A percentile compares a stretch with the other conserved stretches of the same genome.
Evolutionary conservation across 2,113 vertebrate species (phyloP).

Genomic region (Synchiropus splendidus): DNA sequence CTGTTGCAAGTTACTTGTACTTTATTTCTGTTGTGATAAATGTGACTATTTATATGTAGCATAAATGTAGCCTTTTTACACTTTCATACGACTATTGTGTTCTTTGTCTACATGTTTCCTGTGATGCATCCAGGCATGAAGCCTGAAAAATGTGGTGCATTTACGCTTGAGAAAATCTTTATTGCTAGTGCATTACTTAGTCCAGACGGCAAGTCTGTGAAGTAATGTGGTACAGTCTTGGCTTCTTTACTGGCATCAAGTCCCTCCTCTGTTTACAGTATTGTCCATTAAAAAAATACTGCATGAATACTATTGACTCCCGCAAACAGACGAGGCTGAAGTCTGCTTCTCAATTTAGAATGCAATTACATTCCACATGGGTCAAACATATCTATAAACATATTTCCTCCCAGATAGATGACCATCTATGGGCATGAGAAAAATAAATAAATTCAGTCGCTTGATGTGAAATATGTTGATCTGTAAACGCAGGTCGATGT

Average conservation of each 20-base stretch:
- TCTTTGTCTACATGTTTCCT: too few relatives aligned
- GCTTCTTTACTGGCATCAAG: too few relatives aligned
- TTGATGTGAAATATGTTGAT: too few relatives aligned
- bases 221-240: too few relatives aligned
- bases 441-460: constrained; percentile 16
- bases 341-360: constrained; percentile 53
- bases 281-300: constrained; percentile 31
- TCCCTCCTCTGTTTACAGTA: too few relatives aligned
- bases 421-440: constrained; percentile 43
- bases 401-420: constrained; percentile 41
- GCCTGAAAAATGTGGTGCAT: too few relatives aligned
- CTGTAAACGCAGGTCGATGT: too few relatives aligned
- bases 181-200: too few relatives aligned
- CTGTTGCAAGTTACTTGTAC: too few relatives aligned
- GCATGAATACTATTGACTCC: constrained; percentile 43
- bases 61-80: not conserved
- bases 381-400: constrained; percentile 56
- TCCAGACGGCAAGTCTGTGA: not conserved
- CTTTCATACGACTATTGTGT: too few relatives aligned
- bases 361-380: constrained; percentile 47
- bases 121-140: too few relatives aligned
- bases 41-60: not conserved
- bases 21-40: not conserved
- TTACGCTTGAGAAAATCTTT: too few relatives aligned
- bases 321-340: constrained; percentile 21